Evolutionary conservation across 2,113 vertebrate genomes (phyloP).

Genomic region (Pachyramphus minor): DNA sequence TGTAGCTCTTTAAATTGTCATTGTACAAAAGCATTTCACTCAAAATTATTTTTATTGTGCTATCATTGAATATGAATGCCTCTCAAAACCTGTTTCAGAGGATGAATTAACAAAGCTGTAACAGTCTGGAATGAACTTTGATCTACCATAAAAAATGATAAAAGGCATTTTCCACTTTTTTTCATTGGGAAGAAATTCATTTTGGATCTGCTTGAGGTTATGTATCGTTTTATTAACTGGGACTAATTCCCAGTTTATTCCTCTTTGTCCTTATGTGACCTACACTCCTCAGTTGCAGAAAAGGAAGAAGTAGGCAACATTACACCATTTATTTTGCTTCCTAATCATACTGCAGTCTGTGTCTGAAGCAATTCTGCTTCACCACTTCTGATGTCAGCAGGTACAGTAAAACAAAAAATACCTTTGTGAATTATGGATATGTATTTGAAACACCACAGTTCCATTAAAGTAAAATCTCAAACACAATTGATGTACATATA

Average conservation of each 20-base stretch:
- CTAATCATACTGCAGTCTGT: background rate
- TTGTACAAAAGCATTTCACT: background rate
- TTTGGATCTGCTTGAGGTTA: conserved; percentile 5
- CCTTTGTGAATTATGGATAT: background rate
- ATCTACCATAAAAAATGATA: background rate
- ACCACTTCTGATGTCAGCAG: background rate
- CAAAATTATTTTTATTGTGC: background rate
- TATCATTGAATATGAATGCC: background rate
- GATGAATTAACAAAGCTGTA: background rate
- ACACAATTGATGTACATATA: background rate
- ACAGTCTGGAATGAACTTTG: background rate
- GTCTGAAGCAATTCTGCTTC: background rate
- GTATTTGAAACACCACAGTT: background rate
- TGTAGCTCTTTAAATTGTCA: background rate
- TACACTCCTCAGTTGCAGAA: background rate
- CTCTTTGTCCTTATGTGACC: background rate
- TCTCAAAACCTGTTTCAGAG: background rate
- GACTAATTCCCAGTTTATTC: conserved; percentile 1
- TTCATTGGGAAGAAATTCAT: background rate
- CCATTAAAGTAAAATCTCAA: background rate
- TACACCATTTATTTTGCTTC: background rate
- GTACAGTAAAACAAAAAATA: background rate
- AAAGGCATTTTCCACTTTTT: background rate
- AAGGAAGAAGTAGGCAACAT: background rate
- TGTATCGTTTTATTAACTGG: conserved; percentile 14